Evolutionary conservation across 2,888 invertebrate genomes (phyloP), one percentile per base, ranked within the genome.

Genomic region (Aradus depressus): DNA sequence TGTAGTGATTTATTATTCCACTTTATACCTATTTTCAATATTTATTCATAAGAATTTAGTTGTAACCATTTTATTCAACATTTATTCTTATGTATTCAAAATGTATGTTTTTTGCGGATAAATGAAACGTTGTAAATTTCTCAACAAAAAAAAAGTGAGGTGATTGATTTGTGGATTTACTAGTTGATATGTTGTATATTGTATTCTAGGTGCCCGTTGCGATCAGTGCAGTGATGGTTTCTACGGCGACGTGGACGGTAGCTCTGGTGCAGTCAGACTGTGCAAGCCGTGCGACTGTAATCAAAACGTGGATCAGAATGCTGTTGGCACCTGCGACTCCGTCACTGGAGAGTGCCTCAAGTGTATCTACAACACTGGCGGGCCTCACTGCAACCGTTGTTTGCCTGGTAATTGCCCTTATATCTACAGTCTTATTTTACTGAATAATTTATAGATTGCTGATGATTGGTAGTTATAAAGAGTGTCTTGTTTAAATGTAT

Each of bases 261-360:
- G 76, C 50, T 72, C 75, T 58, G 77, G 77, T 1, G 67, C 72
- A 0, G 77, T 80, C 10, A 77, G 79, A 39, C 80, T 85, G 47
- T 92, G 96, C 63, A 77, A 78, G 56, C 79, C 80, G 25, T 98
- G 97, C 65, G 84, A 89, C 56, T 98, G 97, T 64, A 93, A 90
- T 63, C 83, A 84, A 28, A 96, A 96, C 64, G 88, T 91, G 12
- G 92, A 93, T 65, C 80, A 83, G 0, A 98, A 98, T 66, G 93
- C 92, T 2, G 91, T 98, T 6, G 92, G 92, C 37, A 98, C 97
- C 70, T 98, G 98, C 67, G 87, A 98, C 68, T 78, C 91, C n/a
- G 86, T 85, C 1, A 88, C 86, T 3, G 97, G 97, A 16, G 88
- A 91, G 64, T 99, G 98, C 70, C 72, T 92, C 38, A 96, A 96